These are phyloP conservation scores for Malurus elegans DNA, from an alignment of 2,113 vertebrate genomes.

Conservation along the genomic window DNA sequence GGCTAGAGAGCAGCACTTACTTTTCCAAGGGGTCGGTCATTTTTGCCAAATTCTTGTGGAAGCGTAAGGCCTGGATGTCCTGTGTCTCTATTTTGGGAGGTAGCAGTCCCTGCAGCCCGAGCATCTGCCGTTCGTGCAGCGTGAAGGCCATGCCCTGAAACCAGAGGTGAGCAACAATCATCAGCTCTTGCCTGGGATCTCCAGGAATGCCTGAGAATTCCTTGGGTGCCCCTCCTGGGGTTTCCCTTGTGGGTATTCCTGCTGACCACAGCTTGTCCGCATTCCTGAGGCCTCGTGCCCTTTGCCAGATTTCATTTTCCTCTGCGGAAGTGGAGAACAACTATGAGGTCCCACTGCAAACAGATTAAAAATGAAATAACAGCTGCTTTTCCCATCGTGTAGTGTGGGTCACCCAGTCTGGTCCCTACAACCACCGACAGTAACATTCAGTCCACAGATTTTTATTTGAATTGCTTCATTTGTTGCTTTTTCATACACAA, in stretches of 20 bases:
- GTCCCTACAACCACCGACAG: neutral
- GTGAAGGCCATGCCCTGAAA: constrained; percentile 96
- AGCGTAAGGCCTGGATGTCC: constrained; percentile 91
- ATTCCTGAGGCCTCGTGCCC: fast-evolving
- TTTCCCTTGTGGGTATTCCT: fast-evolving
- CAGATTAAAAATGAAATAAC: neutral
- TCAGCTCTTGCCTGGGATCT: fast-evolving
- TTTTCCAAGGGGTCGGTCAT: constrained; percentile 89
- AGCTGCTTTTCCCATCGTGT: neutral
- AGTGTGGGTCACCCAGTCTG: fast-evolving
- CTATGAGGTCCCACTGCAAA: neutral
- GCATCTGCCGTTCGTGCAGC: constrained; percentile 87
- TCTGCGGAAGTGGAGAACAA: too few relatives aligned
- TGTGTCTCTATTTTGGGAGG: constrained; percentile 97
- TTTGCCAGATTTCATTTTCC: neutral
- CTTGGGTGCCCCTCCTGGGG: neutral
- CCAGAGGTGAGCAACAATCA: neutral
- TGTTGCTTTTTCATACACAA: neutral
- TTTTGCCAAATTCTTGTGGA: constrained; percentile 90
- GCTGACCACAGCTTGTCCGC: neutral
- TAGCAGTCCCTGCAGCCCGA: constrained; percentile 92
- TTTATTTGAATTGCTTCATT: neutral
- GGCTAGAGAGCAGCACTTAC: constrained; percentile 67
- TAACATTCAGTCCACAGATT: fast-evolving
- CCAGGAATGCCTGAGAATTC: neutral